Percentiles rank a stretch among this genome's conserved stretches.
phyloP scores from a whole-genome alignment of 1,140 invertebrate species.

The Andricus grossulariae region DNA sequence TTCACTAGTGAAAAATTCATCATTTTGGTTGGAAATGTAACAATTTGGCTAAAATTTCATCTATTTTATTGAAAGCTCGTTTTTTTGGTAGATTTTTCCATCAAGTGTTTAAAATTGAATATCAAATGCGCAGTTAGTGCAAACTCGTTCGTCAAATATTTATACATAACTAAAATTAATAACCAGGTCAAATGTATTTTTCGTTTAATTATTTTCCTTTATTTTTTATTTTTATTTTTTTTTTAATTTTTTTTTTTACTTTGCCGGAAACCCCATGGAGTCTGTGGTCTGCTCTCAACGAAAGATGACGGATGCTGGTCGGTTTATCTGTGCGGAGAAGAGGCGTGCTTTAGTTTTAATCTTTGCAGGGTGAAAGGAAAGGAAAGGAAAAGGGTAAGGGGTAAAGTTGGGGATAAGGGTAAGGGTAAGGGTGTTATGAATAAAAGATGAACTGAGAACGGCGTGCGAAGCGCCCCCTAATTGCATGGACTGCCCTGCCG shows the following conservation, averaged over 20 bases:
- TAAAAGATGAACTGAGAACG: slow-evolving; percentile 71
- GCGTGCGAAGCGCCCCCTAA: slow-evolving; percentile 70
- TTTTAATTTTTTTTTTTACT: background rate
- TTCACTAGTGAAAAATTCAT: no score
- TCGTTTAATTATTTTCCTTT: background rate
- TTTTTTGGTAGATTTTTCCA: no score
- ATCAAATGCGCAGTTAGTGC: slow-evolving; percentile 20
- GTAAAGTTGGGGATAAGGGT: no score
- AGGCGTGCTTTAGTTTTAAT: slow-evolving; percentile 68
- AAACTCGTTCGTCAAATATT: slow-evolving; percentile 27
- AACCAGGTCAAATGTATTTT: background rate
- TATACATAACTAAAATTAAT: slow-evolving; percentile 12
- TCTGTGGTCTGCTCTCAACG: background rate
- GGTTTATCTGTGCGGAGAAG: slow-evolving; percentile 43
- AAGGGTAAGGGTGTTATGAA: slow-evolving; percentile 57
- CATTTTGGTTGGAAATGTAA: no score
- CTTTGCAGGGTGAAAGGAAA: slow-evolving; percentile 53
- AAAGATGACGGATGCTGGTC: slow-evolving; percentile 37
- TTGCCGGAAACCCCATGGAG: background rate
- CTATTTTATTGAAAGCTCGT: no score
- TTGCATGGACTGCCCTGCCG: slow-evolving; percentile 67
- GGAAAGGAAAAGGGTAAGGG: slow-evolving; percentile 36
- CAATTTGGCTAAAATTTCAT: no score
- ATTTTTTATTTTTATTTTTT: background rate
- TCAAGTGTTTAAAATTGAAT: background rate